phyloP scores from a whole-genome alignment of 1,140 invertebrate genomes.

The Lepidostoma basale region DNA sequence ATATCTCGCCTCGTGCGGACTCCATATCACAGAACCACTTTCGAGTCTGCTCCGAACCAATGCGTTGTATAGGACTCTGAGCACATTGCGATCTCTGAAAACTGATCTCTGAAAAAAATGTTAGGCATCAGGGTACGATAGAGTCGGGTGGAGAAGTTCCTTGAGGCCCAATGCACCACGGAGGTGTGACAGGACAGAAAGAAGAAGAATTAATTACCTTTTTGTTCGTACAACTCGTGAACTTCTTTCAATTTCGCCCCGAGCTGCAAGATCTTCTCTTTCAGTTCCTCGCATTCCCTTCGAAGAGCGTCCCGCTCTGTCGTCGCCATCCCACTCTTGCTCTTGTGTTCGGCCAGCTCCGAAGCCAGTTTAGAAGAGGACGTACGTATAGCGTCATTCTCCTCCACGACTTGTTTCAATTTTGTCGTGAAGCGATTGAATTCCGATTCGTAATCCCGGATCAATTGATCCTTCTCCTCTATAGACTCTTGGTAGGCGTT shows the following conservation, averaged over 20 bases:
- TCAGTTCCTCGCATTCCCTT: slow-evolving; percentile 29
- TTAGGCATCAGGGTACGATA: no score
- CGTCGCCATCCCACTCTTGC: slow-evolving; percentile 31
- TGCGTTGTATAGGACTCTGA: no score
- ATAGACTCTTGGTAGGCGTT: slow-evolving; percentile 72
- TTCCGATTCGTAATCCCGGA: slow-evolving; percentile 65
- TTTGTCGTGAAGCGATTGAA: slow-evolving; percentile 66
- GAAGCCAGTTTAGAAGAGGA: slow-evolving; percentile 16
- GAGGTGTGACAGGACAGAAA: no score
- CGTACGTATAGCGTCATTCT: slow-evolving; percentile 67
- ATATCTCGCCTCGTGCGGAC: no score
- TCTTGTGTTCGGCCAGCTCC: slow-evolving; percentile 13
- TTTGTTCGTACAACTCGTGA: slow-evolving; percentile 40
- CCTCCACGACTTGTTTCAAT: slow-evolving; percentile 65
- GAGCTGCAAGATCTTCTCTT: slow-evolving; percentile 27
- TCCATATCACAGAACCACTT: no score
- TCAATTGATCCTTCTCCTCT: slow-evolving; percentile 68
- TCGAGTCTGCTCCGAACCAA: no score
- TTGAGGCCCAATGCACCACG: no score
- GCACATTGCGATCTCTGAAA: no score
- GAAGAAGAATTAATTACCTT: slow-evolving; percentile 35
- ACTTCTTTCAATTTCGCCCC: slow-evolving; percentile 39
- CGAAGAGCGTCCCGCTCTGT: slow-evolving; percentile 37
- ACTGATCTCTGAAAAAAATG: no score
- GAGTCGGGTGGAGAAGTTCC: no score